phyloP scores from a whole-genome alignment of 2,797 vertebrate genomes.

The Spinibarbus caldwelli region DNA sequence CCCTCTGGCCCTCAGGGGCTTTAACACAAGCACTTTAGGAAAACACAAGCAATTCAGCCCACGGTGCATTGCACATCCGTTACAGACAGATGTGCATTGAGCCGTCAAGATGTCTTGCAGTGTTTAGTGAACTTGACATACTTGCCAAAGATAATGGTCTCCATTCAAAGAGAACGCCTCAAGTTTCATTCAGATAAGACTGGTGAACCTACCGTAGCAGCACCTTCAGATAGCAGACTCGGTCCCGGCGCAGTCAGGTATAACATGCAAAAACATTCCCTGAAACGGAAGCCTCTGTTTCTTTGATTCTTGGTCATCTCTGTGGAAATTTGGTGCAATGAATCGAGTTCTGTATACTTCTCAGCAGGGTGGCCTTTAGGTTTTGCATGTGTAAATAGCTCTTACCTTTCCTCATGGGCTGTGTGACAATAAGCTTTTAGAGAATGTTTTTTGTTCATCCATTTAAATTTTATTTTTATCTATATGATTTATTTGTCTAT shows the following conservation, averaged over 20 bases:
- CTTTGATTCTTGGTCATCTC: conserved; percentile 21
- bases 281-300: conserved; percentile 40
- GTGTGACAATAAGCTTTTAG: conserved; percentile 71
- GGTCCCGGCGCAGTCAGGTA: conserved; percentile 15
- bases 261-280: conserved; percentile 70
- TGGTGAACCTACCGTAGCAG: conserved; percentile 14
- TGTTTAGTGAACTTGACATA: conserved; percentile 42
- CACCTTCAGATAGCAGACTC: conserved; percentile 5
- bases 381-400: conserved; percentile 63
- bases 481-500: conserved; percentile 68
- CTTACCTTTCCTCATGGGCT: conserved; percentile 63
- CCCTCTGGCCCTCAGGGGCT: conserved; percentile 6
- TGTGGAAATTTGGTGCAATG: conserved; percentile 31
- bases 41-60: conserved; percentile 54
- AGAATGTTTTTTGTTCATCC: conserved; percentile 63
- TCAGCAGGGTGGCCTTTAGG: conserved; percentile 55
- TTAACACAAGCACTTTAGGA: conserved; percentile 62
- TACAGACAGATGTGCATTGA: conserved; percentile 22
- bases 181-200: conserved; percentile 32
- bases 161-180: conserved; percentile 26
- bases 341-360: conserved; percentile 29
- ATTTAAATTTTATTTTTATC: conserved; percentile 75
- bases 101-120: conserved; percentile 41
- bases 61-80: conserved; percentile 47
- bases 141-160: conserved; percentile 58